Evolutionary conservation across 2,113 vertebrate genomes (phyloP), one percentile per base, ranked within the genome.

Genomic region (Melanostigma gelatinosum): DNA sequence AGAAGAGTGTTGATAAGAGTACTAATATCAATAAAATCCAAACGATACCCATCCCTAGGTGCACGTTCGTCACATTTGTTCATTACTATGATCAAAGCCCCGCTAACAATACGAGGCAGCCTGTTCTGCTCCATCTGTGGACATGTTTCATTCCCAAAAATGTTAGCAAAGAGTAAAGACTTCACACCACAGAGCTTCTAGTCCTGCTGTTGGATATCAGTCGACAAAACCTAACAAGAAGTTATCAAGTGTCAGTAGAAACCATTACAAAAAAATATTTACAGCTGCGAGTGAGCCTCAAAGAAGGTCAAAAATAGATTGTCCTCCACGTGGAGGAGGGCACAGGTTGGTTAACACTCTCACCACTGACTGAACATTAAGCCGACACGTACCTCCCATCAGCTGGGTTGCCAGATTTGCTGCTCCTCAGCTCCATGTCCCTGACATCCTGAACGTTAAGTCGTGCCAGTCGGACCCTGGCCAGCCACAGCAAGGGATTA

Each of bases 401-500:
- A 0, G 82, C 18, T 0, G 83, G 79, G 11, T 10, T 48, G 15
- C 6, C 24, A 0, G 34, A 6, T 69, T 8, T 58, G 18, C 52
- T 61, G 20, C 29, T 80, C 46, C 79, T 94, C 29, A 90, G 88
- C 83, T 97, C 95, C 91, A 98, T 79, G 44, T 93, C 94, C 63
- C 74, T 91, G 76, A 97, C 61, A 32, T 99, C 98, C 38, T 94
- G 92, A 0, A 89, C 69, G 0, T 93, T 97, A 32, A 98, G 95
- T 8, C 96, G 92, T 8, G 94, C 95, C 29, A 99, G 95, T 70
- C 88, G 89, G 69, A 98, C 97, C 1, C 96, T 94, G 4, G 97
- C 97, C 62, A 99, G 88, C 82, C 89, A 92, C 82, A 99, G 94
- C 81, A 98, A 67, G 0, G 97, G 97, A 0, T 95, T 98, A 72